Evolutionary conservation across 2,797 vertebrate species (phyloP), one percentile per base, ranked within the genome.

Genomic region (Anas georgica): DNA sequence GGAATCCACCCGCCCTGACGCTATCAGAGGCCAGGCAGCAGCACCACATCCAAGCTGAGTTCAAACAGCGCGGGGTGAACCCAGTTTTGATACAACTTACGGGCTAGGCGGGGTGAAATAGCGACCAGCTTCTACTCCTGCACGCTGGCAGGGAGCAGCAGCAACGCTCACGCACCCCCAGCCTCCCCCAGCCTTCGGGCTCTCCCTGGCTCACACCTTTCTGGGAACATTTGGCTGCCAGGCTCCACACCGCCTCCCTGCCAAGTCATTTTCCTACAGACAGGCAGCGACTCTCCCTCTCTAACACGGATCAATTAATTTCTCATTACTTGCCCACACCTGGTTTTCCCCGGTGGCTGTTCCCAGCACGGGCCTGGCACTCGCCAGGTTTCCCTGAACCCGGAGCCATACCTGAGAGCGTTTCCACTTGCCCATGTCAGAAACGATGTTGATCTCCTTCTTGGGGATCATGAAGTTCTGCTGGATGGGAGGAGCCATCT

Each of bases 341-440:
- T 72, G 43, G 43, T 94, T 55, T 43, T 56, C 69, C 35, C 69
- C 3, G 0, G 0, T 70, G 79, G 39, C 35, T 59, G 86, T 16
- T 77, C 50, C 48, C 50, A 93, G 14, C 13, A 7, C 55, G 89
- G 45, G 39, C 23, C 39, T 50, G 67, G 60, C 62, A 73, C 75
- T 63, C 64, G 23, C 70, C 88, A 62, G 43, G 2, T 1, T 5
- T 20, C 84, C 79, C 93, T 70, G 58, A 46, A 48, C 62, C 60
- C 52, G 56, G 54, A 58, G 39, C 25, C 77, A 4, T 97, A 99
- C 97, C 98, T 99, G 99, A 64, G 99, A 99, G 22, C 98, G 97
- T 81, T 99, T 99, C 99, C 99, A 99, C 95, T 99, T 99, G 85
- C 98, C 98, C 99, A 99, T 99, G 96, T 99, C 99, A 0, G 98